These are phyloP conservation scores for Psettodes erumei DNA, from an alignment of 2,113 vertebrate genomes.

Conservation along the genomic window DNA sequence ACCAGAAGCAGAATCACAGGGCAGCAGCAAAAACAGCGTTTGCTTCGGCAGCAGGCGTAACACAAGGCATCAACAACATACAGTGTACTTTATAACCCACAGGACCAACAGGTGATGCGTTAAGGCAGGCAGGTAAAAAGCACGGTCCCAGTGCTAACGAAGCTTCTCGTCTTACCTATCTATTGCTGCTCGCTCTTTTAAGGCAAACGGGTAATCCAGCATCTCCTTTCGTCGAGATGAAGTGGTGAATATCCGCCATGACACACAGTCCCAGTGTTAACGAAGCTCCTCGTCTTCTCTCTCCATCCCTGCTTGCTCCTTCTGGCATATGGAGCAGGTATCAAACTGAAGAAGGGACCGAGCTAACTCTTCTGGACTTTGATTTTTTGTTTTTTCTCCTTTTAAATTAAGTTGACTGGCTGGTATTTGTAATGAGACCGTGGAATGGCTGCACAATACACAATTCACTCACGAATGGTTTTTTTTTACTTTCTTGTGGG, in stretches of 20 bases:
- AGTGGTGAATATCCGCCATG: not conserved
- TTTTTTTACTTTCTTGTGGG: too few species aligned
- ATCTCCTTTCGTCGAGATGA: too few species aligned
- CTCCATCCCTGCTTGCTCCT: not conserved
- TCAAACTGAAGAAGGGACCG: too few species aligned
- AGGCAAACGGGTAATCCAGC: too few species aligned
- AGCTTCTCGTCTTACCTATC: too few species aligned
- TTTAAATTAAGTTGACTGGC: not conserved
- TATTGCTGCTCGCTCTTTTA: too few species aligned
- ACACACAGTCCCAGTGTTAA: too few species aligned
- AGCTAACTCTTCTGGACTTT: not conserved
- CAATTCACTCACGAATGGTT: not conserved
- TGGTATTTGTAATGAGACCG: not conserved
- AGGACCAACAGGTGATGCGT: too few species aligned
- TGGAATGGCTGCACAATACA: not conserved
- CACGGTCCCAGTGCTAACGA: too few species aligned
- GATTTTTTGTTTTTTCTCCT: not conserved
- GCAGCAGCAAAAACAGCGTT: not conserved
- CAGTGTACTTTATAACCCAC: too few species aligned
- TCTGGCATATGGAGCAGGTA: too few species aligned
- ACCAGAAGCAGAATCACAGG: not conserved
- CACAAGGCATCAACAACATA: not conserved
- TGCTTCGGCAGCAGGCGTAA: not conserved
- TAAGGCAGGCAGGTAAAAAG: not conserved
- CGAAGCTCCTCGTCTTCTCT: not conserved